Conservation (phyloP, 2,797 vertebrate species). For the Oreortyx pictus region DNA sequence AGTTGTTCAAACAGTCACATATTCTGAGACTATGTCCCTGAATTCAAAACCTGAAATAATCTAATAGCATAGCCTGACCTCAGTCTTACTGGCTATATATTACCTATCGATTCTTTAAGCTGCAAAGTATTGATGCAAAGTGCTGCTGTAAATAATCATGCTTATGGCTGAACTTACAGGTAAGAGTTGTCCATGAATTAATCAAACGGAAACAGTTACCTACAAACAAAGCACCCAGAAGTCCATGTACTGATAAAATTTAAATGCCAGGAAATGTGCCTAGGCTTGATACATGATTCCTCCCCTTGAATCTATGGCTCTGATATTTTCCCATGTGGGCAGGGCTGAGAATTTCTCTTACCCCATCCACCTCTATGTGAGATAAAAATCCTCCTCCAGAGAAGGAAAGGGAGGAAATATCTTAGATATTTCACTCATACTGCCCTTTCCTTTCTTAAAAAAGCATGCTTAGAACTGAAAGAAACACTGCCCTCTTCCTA, state of each 20-base stretch:
- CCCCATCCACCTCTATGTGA: background rate
- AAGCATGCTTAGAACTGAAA: background rate
- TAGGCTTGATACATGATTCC: background rate
- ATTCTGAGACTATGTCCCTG: background rate
- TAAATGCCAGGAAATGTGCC: background rate
- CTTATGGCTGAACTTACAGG: background rate
- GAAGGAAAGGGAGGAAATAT: background rate
- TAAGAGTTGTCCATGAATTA: background rate
- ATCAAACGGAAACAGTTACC: background rate
- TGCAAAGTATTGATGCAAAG: background rate
- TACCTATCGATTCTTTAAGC: background rate
- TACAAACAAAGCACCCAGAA: background rate
- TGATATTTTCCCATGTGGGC: background rate
- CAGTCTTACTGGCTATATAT: background rate
- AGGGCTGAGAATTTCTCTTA: constrained; percentile 23
- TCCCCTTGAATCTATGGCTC: background rate
- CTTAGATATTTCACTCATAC: background rate
- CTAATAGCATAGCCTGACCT: background rate
- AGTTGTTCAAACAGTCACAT: background rate
- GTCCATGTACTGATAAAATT: background rate
- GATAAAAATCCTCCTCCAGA: constrained; percentile 25
- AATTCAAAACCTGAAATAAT: background rate
- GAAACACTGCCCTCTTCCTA: constrained; percentile 55
- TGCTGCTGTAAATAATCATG: background rate
- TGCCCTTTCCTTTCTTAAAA: constrained; percentile 36